Base-by-base conservation (phyloP, 2,797 vertebrate species). In the Sardinella longiceps region DNA sequence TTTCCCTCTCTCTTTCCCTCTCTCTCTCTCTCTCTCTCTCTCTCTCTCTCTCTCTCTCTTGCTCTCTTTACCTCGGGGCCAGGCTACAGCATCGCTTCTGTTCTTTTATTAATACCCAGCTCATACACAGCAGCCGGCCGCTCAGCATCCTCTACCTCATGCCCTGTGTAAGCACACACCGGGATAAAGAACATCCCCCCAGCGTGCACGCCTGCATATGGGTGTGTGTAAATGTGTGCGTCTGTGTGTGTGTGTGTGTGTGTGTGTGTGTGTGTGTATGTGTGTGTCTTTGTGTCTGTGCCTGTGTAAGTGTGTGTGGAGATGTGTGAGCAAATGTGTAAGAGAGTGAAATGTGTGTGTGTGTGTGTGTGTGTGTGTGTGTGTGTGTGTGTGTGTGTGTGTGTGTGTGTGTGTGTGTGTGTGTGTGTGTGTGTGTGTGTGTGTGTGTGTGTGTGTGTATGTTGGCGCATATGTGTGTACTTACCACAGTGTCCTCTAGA, bases 41-140 rank as follows among this genome's bases (percentile, higher is more conserved):
- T 93, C 92, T 37, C 70, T 66, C 82, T 28, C 37, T 66, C 10
- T 46, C 58, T 28, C 58, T 82, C 53, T 15, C 56, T 20, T 56
- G 15, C 51, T 45, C 39, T 33, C 53, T 33, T 58, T 81, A 80
- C 91, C 92, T 89, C 87, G 83, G 89, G 91, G 91, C 91, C 83
- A 91, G 90, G 90, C 91, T 93, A 91, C 92, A 91, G 92, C 92
- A 92, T 94, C 93, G 92, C 93, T 92, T 91, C 92, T 92, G 91
- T 93, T 94, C 92, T 93, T 94, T 94, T 94, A 94, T 94, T 93
- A 94, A 93, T 93, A 93, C 93, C 90, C 91, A 90, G 81, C 92
- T 92, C 90, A 90, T 91, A 89, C 63, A 51, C 66, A 37, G 45
- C 83, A 77, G 30, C 66, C 63, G 70, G 50, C 25, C 82, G 6